A percentile compares a stretch with the other conserved stretches of the same genome.
phyloP scores from a whole-genome alignment of 2,113 vertebrate species.

The Prolemur simus region DNA sequence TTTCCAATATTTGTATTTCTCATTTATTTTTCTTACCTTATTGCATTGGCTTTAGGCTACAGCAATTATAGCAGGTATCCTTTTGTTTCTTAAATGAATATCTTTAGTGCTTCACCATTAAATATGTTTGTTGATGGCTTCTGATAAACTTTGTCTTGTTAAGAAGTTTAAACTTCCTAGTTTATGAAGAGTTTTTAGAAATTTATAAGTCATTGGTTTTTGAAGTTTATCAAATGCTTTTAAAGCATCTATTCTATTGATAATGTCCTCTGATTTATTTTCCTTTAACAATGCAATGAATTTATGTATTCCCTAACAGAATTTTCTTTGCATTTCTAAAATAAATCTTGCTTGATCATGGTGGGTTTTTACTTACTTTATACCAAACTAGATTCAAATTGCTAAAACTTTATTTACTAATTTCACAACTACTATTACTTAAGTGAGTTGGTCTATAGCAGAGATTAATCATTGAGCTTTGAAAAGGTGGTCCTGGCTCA shows the following conservation, averaged over 20 bases:
- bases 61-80: background rate
- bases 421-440: background rate
- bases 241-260: constrained; percentile 4
- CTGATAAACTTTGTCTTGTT: constrained; percentile 6
- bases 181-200: background rate
- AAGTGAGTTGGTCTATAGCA: background rate
- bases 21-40: constrained; percentile 58
- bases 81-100: constrained; percentile 35
- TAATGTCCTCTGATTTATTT: background rate
- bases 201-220: background rate
- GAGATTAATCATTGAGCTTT: background rate
- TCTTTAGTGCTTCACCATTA: background rate
- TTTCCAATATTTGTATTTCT: background rate
- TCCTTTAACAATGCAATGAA: constrained; percentile 14
- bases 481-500: background rate
- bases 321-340: background rate
- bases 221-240: constrained; percentile 38
- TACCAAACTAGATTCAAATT: background rate
- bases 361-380: constrained; percentile 17
- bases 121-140: background rate
- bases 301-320: background rate
- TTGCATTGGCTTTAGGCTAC: constrained; percentile 1
- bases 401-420: background rate
- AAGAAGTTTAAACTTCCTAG: background rate
- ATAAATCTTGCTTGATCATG: background rate